Evolutionary conservation across 2,797 vertebrate genomes (phyloP).

Genomic region (Lates japonicus): DNA sequence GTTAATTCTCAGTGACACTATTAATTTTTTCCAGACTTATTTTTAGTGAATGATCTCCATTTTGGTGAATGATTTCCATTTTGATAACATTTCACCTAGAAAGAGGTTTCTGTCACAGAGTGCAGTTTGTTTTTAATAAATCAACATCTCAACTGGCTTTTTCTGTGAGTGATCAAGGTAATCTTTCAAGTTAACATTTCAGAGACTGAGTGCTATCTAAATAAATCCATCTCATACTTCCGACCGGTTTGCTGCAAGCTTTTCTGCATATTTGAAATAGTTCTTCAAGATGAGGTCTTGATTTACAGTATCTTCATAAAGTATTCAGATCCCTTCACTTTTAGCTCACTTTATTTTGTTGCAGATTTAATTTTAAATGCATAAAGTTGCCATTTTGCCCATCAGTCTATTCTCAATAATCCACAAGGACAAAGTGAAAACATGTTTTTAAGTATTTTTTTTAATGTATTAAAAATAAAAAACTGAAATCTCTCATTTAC

Average conservation of each 20-base stretch:
- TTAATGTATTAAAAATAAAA: neutral
- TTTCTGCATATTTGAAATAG: neutral
- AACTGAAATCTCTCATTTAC: neutral
- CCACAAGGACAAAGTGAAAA: neutral
- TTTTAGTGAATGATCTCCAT: neutral
- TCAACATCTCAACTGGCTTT: neutral
- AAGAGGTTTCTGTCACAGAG: neutral
- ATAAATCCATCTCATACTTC: slow-evolving; percentile 10
- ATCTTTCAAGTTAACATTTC: slow-evolving; percentile 12
- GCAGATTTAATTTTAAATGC: neutral
- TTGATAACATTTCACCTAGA: neutral
- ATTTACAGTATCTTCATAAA: neutral
- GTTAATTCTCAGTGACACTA: neutral
- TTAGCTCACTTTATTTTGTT: neutral
- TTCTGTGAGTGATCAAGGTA: neutral
- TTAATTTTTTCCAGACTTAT: neutral
- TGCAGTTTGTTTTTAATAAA: neutral
- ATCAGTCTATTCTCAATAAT: neutral
- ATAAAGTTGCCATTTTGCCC: neutral
- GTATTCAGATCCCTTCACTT: neutral
- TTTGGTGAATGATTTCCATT: neutral
- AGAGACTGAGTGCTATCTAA: slow-evolving; percentile 8
- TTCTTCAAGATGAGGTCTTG: neutral
- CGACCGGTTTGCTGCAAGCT: neutral
- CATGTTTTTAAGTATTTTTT: neutral